A percentile compares a stretch with the other conserved stretches of the same genome.
Evolutionary conservation across 2,113 vertebrate species (phyloP).

Genomic region (Gymnocephalus cernua): DNA sequence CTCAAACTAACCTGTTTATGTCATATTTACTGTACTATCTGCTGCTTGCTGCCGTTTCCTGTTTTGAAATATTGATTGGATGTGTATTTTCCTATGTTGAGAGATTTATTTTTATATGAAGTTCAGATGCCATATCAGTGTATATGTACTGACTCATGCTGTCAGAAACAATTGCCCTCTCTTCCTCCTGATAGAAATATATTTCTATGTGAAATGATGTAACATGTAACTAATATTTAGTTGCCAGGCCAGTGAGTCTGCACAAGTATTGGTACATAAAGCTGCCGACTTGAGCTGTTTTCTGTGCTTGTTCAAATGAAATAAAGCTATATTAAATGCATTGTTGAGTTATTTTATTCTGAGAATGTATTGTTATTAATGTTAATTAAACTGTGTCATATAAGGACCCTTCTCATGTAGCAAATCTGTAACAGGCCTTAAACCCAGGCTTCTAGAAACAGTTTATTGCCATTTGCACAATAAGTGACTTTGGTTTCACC

Average conservation of each 20-base stretch:
- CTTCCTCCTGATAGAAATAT: slow-evolving; percentile 60
- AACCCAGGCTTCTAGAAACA: not conserved
- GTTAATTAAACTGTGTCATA: not conserved
- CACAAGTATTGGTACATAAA: slow-evolving; percentile 82
- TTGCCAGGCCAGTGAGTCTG: slow-evolving; percentile 87
- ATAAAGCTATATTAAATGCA: slow-evolving; percentile 48
- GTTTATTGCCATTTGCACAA: not conserved
- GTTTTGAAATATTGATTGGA: slow-evolving; percentile 43
- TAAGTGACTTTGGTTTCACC: not conserved
- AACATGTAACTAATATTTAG: slow-evolving; percentile 86
- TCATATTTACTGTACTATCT: slow-evolving; percentile 10
- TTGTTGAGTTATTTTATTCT: not conserved
- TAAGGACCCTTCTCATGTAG: not conserved
- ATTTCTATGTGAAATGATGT: slow-evolving; percentile 81
- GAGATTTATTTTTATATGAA: slow-evolving; percentile 83
- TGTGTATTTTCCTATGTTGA: slow-evolving; percentile 69
- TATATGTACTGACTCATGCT: slow-evolving; percentile 85
- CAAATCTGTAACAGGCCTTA: not conserved
- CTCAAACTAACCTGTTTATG: not conserved
- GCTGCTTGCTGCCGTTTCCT: slow-evolving; percentile 34
- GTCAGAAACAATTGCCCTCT: slow-evolving; percentile 65
- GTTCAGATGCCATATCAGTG: slow-evolving; percentile 86
- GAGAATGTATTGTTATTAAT: not conserved
- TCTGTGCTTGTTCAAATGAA: slow-evolving; percentile 58
- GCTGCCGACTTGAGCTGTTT: slow-evolving; percentile 17